Conservation (phyloP, 2,797 vertebrate species). For the Sebastiscus tertius region DNA sequence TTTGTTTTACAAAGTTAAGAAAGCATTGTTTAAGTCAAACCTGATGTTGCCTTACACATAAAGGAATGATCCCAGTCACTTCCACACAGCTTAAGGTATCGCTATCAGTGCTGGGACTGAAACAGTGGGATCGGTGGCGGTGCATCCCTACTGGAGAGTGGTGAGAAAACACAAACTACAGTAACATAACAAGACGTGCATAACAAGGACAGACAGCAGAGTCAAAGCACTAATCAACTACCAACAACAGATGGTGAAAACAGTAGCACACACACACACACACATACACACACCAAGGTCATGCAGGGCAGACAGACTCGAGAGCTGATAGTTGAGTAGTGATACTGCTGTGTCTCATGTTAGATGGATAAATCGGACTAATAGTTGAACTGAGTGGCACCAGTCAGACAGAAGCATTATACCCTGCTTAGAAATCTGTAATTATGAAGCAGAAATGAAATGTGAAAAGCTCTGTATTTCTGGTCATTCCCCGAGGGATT, state of each 20-base stretch:
- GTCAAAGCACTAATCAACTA: background rate
- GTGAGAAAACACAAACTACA: background rate
- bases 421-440: background rate
- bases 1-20: too few species aligned
- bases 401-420: background rate
- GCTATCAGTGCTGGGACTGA: too few species aligned
- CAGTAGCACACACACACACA: background rate
- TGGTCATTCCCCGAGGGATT: background rate
- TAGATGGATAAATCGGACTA: slow-evolving; percentile 21
- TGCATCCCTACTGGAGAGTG: too few species aligned
- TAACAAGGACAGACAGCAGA: background rate
- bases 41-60: too few species aligned
- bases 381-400: background rate
- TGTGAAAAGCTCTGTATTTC: too few species aligned
- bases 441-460: background rate
- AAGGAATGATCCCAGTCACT: too few species aligned
- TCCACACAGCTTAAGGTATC: too few species aligned
- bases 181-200: background rate
- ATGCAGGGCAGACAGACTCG: slow-evolving; percentile 61
- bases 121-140: too few species aligned
- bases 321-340: slow-evolving; percentile 80
- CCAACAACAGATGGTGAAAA: background rate
- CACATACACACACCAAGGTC: slow-evolving; percentile 26
- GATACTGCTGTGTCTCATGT: slow-evolving; percentile 74
- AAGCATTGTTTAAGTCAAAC: too few species aligned